Conservation (phyloP, 2,888 invertebrate species). For the Sesia bembeciformis region DNA sequence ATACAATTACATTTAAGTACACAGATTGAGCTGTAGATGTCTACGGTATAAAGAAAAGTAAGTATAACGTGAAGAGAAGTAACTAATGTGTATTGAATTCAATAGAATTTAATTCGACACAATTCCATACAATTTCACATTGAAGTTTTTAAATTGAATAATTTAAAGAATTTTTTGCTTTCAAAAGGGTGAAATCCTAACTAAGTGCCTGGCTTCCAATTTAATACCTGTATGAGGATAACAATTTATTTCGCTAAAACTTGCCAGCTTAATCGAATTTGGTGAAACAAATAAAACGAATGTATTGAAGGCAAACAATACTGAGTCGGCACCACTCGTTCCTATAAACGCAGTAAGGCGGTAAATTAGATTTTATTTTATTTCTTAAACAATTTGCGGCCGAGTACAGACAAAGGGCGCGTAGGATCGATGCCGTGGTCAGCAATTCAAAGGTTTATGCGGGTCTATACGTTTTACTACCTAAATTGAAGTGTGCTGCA, state of each 20-base stretch:
- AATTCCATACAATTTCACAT: too few relatives aligned
- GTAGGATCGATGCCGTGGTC: conserved; percentile 65
- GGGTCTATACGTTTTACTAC: conserved; percentile 59
- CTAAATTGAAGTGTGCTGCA: conserved; percentile 39
- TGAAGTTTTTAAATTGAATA: too few relatives aligned
- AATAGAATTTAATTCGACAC: too few relatives aligned
- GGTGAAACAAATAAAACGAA: conserved; percentile 39
- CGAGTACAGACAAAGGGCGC: conserved; percentile 64
- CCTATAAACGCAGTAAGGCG: conserved; percentile 64
- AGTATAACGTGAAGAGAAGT: too few relatives aligned
- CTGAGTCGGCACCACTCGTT: conserved; percentile 16
- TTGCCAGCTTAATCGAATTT: conserved; percentile 34
- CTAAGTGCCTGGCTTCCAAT: too few relatives aligned
- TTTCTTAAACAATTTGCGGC: conserved; percentile 72
- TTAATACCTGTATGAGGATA: background rate
- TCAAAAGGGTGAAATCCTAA: too few relatives aligned
- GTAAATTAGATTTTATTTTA: conserved; percentile 73
- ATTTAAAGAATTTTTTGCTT: too few relatives aligned
- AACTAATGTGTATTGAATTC: too few relatives aligned
- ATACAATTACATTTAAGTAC: too few relatives aligned
- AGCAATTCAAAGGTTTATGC: conserved; percentile 72
- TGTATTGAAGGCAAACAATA: conserved; percentile 56
- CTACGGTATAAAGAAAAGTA: too few relatives aligned
- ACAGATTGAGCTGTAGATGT: too few relatives aligned
- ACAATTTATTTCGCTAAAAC: conserved; percentile 17